Conservation (phyloP, 2,113 vertebrate species). For the Pagrus major region DNA sequence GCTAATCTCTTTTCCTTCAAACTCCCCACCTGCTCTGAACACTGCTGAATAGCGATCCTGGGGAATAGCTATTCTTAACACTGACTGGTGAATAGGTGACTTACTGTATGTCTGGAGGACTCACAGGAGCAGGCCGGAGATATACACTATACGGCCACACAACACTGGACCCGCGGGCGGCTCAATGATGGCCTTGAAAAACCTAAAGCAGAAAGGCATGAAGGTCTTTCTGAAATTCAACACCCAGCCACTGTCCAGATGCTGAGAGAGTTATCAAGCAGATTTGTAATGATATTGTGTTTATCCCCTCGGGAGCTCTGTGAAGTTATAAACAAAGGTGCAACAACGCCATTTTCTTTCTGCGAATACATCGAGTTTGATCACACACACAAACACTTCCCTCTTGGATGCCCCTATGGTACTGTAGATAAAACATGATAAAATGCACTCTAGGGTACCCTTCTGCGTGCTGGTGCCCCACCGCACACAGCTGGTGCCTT, state of each 20-base stretch:
- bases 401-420: no score
- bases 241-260: not conserved
- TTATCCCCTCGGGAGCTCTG: not conserved
- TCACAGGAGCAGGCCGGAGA: slow-evolving; percentile 48
- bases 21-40: slow-evolving; percentile 76
- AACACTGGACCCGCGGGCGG: slow-evolving; percentile 23
- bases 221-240: not conserved
- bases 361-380: not conserved
- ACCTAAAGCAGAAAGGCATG: not conserved
- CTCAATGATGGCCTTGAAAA: slow-evolving; percentile 15
- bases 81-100: slow-evolving; percentile 73
- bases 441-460: no score
- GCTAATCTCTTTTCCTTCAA: slow-evolving; percentile 77
- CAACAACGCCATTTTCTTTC: not conserved
- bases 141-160: slow-evolving; percentile 47
- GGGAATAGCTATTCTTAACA: slow-evolving; percentile 74
- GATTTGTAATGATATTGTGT: not conserved
- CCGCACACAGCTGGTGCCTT: no score
- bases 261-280: not conserved
- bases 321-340: not conserved
- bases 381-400: not conserved
- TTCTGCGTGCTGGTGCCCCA: no score
- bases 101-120: slow-evolving; percentile 55
- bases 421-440: no score
- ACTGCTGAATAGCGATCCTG: slow-evolving; percentile 73